Percentiles rank a stretch among this genome's conserved stretches.
Evolutionary conservation across 2,113 vertebrate genomes (phyloP).

Genomic region (Lepus americanus): DNA sequence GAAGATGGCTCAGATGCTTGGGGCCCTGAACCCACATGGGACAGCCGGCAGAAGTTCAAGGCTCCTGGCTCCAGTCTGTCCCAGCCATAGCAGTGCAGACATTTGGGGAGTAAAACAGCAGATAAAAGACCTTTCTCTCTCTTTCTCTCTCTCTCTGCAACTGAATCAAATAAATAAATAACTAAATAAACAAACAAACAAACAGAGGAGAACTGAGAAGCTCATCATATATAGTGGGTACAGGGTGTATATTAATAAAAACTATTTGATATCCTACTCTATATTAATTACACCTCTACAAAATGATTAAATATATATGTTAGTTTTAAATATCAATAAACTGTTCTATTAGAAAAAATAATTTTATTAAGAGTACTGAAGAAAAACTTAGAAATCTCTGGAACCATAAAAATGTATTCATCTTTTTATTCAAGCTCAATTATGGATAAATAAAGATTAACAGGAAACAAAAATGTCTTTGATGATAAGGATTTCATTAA

Average conservation of each 20-base stretch:
- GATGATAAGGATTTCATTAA: conserved; percentile 21
- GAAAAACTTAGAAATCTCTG: background rate
- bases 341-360: background rate
- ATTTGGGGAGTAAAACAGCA: too few relatives aligned
- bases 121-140: too few relatives aligned
- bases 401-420: background rate
- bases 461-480: background rate
- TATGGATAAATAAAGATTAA: background rate
- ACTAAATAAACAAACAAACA: too few relatives aligned
- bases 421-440: background rate
- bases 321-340: background rate
- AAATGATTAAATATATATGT: background rate
- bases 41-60: too few relatives aligned
- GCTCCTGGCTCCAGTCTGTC: too few relatives aligned
- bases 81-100: too few relatives aligned
- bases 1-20: too few relatives aligned
- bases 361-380: background rate
- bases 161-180: too few relatives aligned
- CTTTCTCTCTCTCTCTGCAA: too few relatives aligned
- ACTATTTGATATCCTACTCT: background rate
- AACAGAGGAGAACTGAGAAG: background rate
- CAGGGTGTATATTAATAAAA: background rate
- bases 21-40: too few relatives aligned
- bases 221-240: background rate
- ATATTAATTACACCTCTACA: background rate